phyloP scores from a whole-genome alignment of 2,113 vertebrate species.

The Saguinus imperator region DNA sequence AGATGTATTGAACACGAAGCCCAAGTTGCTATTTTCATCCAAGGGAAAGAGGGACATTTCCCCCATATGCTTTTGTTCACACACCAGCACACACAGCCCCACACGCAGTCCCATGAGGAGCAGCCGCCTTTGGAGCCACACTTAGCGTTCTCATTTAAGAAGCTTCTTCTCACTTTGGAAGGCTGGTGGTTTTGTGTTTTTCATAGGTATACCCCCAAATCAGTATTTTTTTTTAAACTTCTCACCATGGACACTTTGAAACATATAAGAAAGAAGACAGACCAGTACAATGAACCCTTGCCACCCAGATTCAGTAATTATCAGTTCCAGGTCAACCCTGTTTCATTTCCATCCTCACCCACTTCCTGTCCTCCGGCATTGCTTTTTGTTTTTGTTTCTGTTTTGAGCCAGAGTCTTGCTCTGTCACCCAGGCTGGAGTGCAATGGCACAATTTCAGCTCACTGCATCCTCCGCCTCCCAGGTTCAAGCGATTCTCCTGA shows the following conservation, averaged over 20 bases:
- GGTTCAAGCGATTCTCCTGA: too few relatives aligned
- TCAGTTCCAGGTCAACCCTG: background rate
- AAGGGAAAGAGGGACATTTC: background rate
- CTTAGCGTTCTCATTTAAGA: background rate
- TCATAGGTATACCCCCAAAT: background rate
- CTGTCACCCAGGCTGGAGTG: too few relatives aligned
- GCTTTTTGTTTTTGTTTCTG: too few relatives aligned
- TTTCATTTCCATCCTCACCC: background rate
- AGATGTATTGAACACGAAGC: background rate
- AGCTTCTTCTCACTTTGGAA: background rate
- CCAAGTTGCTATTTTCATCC: background rate
- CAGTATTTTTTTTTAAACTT: background rate
- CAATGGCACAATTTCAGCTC: too few relatives aligned
- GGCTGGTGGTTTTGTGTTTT: background rate
- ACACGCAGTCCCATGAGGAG: too few relatives aligned
- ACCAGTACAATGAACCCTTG: background rate
- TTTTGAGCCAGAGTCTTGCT: too few relatives aligned
- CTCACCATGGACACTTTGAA: background rate
- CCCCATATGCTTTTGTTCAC: background rate
- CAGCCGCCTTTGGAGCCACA: background rate
- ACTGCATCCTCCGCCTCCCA: too few relatives aligned
- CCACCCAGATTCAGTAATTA: background rate
- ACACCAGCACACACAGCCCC: rapidly evolving
- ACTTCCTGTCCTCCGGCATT: background rate
- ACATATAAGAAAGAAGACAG: background rate